These are phyloP conservation scores for Pseudococcus longispinus DNA, from an alignment of 2,888 invertebrate species.

Conservation along the genomic window DNA sequence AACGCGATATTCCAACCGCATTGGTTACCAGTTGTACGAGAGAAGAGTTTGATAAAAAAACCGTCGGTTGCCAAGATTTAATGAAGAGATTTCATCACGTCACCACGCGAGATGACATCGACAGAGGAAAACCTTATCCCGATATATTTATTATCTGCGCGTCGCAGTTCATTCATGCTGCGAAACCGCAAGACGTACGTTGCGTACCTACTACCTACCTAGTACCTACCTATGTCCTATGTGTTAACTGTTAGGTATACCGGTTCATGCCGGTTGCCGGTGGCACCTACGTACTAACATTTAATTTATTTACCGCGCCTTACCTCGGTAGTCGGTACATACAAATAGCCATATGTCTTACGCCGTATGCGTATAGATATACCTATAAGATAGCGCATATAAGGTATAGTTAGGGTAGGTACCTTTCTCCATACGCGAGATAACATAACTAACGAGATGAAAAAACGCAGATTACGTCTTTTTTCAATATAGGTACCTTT, in stretches of 20 bases:
- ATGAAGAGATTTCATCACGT: constrained; percentile 8
- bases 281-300: no score
- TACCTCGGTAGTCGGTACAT: no score
- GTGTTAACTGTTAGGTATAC: neutral
- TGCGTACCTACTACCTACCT: neutral
- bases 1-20: constrained; percentile 5
- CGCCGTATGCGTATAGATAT: no score
- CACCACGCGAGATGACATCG: constrained; percentile 5
- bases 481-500: no score
- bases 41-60: constrained; percentile 2
- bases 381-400: no score
- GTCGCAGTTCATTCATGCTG: neutral
- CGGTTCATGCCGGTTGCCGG: neutral
- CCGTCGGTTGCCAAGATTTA: neutral
- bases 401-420: no score
- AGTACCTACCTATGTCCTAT: neutral
- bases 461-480: no score
- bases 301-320: no score
- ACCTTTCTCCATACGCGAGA: no score
- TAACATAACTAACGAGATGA: no score
- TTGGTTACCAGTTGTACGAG: neutral
- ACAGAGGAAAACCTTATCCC: constrained; percentile 36
- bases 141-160: constrained; percentile 43
- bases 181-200: constrained; percentile 31
- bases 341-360: no score